Base-by-base conservation (phyloP, 2,888 invertebrate species). In the Seira musarum region DNA sequence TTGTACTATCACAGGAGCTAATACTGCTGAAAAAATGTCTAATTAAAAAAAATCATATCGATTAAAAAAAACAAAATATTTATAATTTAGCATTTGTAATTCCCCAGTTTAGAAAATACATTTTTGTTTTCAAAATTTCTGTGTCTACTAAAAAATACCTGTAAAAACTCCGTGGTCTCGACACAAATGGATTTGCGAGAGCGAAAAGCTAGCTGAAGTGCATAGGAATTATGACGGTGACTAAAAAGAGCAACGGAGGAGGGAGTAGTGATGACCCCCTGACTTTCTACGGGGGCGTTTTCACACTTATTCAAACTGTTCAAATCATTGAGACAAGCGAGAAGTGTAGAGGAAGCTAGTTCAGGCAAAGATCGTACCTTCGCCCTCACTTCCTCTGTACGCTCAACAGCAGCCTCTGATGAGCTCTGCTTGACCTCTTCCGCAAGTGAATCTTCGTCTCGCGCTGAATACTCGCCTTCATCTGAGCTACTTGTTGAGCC, bases 331-430 rank as follows among this genome's bases (percentile, higher is more conserved):
- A 84, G 82, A 83, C 75, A 84, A 83, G 84, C 83, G 72, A 75
- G 82, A 74, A 80, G 77, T 70, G 73, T 80, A 80, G 83, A 82
- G 81, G 82, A 83, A 78, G 84, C 81, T 79, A 86, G 84, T 81
- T 87, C 87, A 83, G 87, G 87, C 82, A 86, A 84, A 85, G 87
- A 87, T 76, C 83, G 82, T 83, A 85, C 85, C 87, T 86, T 86
- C 82, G 82, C 85, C 81, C 84, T 84, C 70, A 82, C 84, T 83
- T 81, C 80, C 82, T 85, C 83, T 78, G 81, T 82, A 76, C 79
- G 78, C 76, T 80, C 84, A 81, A 81, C 81, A 74, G 70, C 80
- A 71, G 75, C 71, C 68, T 65, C 76, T 75, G 79, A 80, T 68
- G 80, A 80, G 67, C 69, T 68, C 74, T 73, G 80, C 68, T 74